Percentiles rank a stretch among this genome's conserved stretches.
These are phyloP conservation scores for Neoarius graeffei DNA, from an alignment of 2,113 vertebrate species.

Conservation along the genomic window DNA sequence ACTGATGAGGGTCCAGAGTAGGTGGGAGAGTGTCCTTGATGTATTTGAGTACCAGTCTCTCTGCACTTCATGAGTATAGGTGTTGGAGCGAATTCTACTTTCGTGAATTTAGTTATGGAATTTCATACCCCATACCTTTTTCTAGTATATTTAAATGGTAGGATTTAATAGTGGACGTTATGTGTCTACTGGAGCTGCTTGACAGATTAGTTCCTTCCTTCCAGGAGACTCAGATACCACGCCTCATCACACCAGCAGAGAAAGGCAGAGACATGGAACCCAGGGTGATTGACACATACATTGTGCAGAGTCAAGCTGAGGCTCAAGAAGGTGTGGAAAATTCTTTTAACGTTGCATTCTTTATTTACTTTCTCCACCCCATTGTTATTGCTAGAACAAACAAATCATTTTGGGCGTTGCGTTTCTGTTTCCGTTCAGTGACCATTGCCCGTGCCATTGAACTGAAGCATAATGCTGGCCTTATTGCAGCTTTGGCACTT, in stretches of 20 bases:
- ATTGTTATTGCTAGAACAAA: background rate
- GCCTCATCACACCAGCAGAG: conserved; percentile 89
- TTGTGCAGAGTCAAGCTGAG: conserved; percentile 94
- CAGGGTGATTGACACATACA: conserved; percentile 87
- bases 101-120: background rate
- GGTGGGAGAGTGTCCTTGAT: too few relatives aligned
- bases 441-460: conserved; percentile 97
- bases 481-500: conserved; percentile 88
- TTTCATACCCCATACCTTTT: background rate
- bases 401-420: background rate
- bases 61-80: too few relatives aligned
- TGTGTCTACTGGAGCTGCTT: background rate
- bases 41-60: too few relatives aligned
- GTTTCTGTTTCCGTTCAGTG: conserved; percentile 70
- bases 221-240: conserved; percentile 89
- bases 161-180: background rate
- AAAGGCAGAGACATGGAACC: conserved; percentile 93
- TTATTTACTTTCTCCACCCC: background rate
- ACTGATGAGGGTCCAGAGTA: too few relatives aligned
- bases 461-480: conserved; percentile 88
- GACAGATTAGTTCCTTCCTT: background rate
- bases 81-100: too few relatives aligned
- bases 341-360: background rate
- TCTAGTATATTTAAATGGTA: background rate
- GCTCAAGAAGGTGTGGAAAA: conserved; percentile 89